A percentile compares a stretch with the other conserved stretches of the same genome.
Evolutionary conservation across 2,888 invertebrate species (phyloP).

Genomic region (Polymixis lichenea): DNA sequence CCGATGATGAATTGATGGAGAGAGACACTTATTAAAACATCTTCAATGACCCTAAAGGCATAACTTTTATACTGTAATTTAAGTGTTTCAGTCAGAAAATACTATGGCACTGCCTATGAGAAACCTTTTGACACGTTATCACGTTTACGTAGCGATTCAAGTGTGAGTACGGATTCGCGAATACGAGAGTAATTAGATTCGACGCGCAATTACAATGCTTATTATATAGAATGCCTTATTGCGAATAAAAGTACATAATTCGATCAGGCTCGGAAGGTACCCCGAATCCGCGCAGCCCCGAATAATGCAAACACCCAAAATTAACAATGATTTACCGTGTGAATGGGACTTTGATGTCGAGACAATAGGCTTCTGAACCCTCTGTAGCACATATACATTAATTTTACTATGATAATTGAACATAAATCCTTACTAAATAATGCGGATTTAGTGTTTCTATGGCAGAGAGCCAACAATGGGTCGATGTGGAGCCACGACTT

Average conservation of each 20-base stretch:
- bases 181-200: slow-evolving; percentile 10
- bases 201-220: slow-evolving; percentile 28
- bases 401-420: slow-evolving; percentile 54
- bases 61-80: neutral
- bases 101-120: neutral
- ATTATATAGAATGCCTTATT: slow-evolving; percentile 33
- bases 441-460: slow-evolving; percentile 38
- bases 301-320: slow-evolving; percentile 40
- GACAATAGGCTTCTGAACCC: slow-evolving; percentile 50
- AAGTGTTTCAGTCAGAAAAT: neutral
- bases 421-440: slow-evolving; percentile 55
- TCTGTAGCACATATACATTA: slow-evolving; percentile 26
- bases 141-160: slow-evolving; percentile 2
- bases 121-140: neutral
- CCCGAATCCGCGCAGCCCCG: neutral
- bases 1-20: neutral
- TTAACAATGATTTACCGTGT: slow-evolving; percentile 55
- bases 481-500: slow-evolving; percentile 7
- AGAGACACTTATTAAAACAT: neutral
- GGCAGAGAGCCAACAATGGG: slow-evolving; percentile 44
- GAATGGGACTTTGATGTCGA: slow-evolving; percentile 58
- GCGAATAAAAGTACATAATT: slow-evolving; percentile 45
- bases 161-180: slow-evolving; percentile 10
- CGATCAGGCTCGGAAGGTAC: slow-evolving; percentile 31
- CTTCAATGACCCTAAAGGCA: neutral